Evolutionary conservation across 35 echinoderm and acorn worm genomes (phyloP).

Genomic region (Diadema setosum): DNA sequence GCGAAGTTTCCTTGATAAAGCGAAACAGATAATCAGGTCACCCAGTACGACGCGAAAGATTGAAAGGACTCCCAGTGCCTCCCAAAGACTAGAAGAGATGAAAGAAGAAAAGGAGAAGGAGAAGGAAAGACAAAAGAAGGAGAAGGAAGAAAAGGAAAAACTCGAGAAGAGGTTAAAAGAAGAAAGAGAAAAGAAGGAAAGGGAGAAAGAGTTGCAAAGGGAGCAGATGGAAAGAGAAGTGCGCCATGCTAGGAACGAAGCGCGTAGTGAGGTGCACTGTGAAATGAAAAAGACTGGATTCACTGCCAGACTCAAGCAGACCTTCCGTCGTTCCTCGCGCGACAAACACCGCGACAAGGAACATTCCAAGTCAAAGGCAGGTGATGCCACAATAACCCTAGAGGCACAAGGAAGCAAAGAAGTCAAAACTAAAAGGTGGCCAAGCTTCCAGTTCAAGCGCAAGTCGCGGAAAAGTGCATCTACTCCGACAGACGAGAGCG

Average conservation of each 20-base stretch:
- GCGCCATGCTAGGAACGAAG: background rate
- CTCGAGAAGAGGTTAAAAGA: background rate
- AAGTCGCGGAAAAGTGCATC: constrained; percentile 65
- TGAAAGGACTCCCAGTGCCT: constrained; percentile 70
- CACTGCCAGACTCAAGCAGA: constrained; percentile 58
- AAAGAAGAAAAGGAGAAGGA: constrained; percentile 1
- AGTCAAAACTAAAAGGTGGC: constrained; percentile 52
- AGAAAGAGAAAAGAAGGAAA: constrained; percentile 1
- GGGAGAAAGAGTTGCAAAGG: background rate
- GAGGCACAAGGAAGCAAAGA: background rate
- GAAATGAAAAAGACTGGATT: constrained; percentile 94
- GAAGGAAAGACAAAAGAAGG: background rate
- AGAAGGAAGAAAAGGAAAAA: background rate
- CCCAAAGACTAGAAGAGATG: constrained; percentile 18
- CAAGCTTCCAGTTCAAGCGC: constrained; percentile 70
- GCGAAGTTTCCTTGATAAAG: constrained; percentile 85
- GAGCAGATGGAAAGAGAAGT: background rate
- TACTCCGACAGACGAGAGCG: constrained; percentile 83
- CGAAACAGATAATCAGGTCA: constrained; percentile 61
- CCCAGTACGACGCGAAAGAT: constrained; percentile 81
- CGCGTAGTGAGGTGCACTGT: constrained; percentile 61
- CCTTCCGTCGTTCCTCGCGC: constrained; percentile 56
- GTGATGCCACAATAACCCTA: background rate
- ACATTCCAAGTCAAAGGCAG: background rate
- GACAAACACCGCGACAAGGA: constrained; percentile 29